A percentile compares a stretch with the other conserved stretches of the same genome.
Evolutionary conservation across 2,888 invertebrate species (phyloP).

Genomic region (Cheilosia vernalis): DNA sequence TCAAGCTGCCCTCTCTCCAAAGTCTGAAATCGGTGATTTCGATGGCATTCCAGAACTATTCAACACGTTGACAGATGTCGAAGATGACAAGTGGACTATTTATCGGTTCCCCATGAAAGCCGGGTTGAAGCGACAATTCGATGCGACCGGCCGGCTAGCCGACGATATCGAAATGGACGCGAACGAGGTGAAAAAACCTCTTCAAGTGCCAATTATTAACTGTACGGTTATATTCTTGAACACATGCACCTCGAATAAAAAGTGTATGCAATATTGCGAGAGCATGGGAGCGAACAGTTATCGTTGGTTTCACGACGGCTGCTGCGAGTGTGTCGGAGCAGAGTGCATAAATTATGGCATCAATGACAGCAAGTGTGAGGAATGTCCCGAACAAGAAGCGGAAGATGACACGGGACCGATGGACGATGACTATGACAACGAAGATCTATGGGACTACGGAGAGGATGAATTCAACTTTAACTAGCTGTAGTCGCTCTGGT

Average conservation of each 20-base stretch:
- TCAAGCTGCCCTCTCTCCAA: slow-evolving; percentile 83
- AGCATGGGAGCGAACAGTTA: slow-evolving; percentile 84
- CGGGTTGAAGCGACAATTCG: slow-evolving; percentile 75
- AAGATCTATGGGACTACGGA: slow-evolving; percentile 86
- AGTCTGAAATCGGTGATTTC: slow-evolving; percentile 93
- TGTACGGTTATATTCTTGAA: slow-evolving; percentile 82
- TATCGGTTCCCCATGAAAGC: slow-evolving; percentile 79
- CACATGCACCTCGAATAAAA: slow-evolving; percentile 79
- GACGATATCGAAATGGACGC: slow-evolving; percentile 75
- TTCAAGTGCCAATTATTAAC: slow-evolving; percentile 73
- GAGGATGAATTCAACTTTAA: slow-evolving; percentile 81
- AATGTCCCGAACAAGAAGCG: slow-evolving; percentile 84
- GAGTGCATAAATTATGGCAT: slow-evolving; percentile 94
- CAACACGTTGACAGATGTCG: slow-evolving; percentile 90
- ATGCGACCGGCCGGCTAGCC: slow-evolving; percentile 43
- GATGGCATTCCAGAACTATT: slow-evolving; percentile 93
- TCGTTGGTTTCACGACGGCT: slow-evolving; percentile 97
- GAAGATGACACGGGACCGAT: slow-evolving; percentile 83
- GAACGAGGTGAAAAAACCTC: slow-evolving; percentile 58
- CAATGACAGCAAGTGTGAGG: slow-evolving; percentile 90
- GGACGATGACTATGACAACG: slow-evolving; percentile 72
- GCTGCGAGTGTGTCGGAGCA: slow-evolving; percentile 95
- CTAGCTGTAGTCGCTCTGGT: background rate
- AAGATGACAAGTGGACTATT: slow-evolving; percentile 80
- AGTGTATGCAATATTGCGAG: slow-evolving; percentile 81